Evolutionary conservation across 2,888 invertebrate genomes (phyloP).

Genomic region (Himalopsyche anomala): DNA sequence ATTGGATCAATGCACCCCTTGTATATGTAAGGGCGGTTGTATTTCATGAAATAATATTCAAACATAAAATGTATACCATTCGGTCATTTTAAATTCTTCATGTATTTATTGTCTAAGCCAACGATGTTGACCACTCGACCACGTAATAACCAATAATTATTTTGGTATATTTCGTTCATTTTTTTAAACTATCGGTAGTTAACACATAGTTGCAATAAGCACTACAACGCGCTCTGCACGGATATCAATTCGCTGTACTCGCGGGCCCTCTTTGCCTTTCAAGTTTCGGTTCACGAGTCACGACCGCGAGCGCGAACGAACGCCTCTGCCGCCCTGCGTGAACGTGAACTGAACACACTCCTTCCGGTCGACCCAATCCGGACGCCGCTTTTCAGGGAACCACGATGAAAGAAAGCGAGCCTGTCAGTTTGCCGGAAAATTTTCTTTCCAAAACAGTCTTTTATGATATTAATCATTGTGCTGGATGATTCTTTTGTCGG

Average conservation of each 20-base stretch:
- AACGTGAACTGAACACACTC: slow-evolving; percentile 22
- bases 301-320: neutral
- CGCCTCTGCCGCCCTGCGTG: neutral
- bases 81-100: too few species aligned
- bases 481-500: neutral
- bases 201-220: neutral
- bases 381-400: slow-evolving; percentile 6
- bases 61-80: too few species aligned
- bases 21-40: too few species aligned
- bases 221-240: neutral
- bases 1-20: too few species aligned
- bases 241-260: slow-evolving; percentile 14
- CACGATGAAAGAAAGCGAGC: neutral
- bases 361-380: slow-evolving; percentile 27
- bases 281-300: neutral
- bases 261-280: neutral
- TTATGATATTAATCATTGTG: slow-evolving; percentile 5
- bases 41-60: too few species aligned
- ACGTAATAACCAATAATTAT: too few species aligned
- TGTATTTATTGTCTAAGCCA: too few species aligned
- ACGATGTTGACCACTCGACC: too few species aligned
- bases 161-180: too few species aligned
- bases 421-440: slow-evolving; percentile 13
- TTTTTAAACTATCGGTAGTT: neutral
- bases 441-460: neutral